These are phyloP conservation scores for Nesoenas mayeri DNA, from an alignment of 2,113 vertebrate species.

Conservation along the genomic window DNA sequence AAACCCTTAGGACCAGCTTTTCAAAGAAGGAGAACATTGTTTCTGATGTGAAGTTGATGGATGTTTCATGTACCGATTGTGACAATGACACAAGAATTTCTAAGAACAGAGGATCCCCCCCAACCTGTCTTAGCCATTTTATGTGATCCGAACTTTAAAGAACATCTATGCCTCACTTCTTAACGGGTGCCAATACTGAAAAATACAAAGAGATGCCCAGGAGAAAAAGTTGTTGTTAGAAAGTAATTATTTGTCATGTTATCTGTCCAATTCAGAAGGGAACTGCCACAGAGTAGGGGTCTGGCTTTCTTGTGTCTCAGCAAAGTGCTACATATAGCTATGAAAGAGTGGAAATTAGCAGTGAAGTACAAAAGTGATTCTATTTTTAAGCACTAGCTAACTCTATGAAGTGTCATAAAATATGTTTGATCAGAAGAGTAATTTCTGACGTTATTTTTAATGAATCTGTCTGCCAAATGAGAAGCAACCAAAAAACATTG, in stretches of 20 bases:
- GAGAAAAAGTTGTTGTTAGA: constrained; percentile 46
- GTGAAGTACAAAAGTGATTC: too few species aligned
- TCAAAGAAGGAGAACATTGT: constrained; percentile 46
- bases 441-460: not conserved
- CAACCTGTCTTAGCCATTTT: constrained; percentile 25
- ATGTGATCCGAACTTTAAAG: constrained; percentile 56
- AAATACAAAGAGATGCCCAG: constrained; percentile 23
- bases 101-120: constrained; percentile 56
- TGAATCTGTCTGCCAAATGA: not conserved
- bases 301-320: not conserved
- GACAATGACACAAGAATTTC: constrained; percentile 72
- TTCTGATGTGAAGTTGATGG: constrained; percentile 69
- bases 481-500: not conserved
- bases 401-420: not conserved
- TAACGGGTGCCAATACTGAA: constrained; percentile 56
- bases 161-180: constrained; percentile 30
- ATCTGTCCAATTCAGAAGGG: not conserved
- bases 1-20: constrained; percentile 64
- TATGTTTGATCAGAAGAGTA: not conserved
- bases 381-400: not conserved
- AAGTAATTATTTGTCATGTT: constrained; percentile 48
- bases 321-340: not conserved
- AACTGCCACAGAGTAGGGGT: not conserved
- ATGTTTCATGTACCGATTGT: constrained; percentile 59
- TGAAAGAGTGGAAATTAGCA: not conserved